Evolutionary conservation across 2,797 vertebrate species (phyloP).

Genomic region (Menidia menidia): DNA sequence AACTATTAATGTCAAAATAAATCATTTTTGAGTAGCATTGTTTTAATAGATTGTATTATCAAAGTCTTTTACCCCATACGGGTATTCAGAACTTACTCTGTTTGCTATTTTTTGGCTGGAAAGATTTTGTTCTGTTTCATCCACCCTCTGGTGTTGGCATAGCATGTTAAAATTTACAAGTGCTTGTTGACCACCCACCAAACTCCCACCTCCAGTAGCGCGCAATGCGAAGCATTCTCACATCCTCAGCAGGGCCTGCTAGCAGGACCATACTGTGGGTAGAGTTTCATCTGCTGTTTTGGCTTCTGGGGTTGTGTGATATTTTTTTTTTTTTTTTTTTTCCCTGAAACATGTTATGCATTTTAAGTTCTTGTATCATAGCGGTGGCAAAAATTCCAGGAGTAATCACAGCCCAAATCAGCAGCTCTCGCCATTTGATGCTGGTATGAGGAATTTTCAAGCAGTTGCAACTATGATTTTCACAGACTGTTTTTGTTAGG

Average conservation of each 20-base stretch:
- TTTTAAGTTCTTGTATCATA: conserved; percentile 5
- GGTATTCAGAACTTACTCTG: no score
- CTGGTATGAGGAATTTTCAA: conserved; percentile 13
- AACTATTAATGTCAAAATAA: background rate
- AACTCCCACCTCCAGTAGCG: background rate
- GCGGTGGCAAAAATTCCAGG: background rate
- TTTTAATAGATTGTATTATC: background rate
- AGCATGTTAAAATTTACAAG: conserved; percentile 16
- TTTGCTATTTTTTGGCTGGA: no score
- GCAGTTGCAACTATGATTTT: conserved; percentile 19
- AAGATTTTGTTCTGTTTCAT: conserved; percentile 4
- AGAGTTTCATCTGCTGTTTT: background rate
- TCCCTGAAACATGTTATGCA: background rate
- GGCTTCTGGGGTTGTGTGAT: background rate
- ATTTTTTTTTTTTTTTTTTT: no score
- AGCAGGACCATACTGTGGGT: background rate
- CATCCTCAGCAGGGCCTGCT: background rate
- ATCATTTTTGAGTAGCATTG: background rate
- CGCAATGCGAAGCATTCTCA: background rate
- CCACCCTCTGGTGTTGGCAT: conserved; percentile 2
- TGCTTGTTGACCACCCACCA: conserved; percentile 2
- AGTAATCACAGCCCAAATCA: conserved; percentile 7
- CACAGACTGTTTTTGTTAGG: background rate
- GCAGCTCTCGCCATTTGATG: background rate
- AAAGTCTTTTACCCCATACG: background rate